A percentile compares a stretch with the other conserved stretches of the same genome.
Conservation (phyloP, 2,797 vertebrate genomes). For the Crax fasciolata region DNA sequence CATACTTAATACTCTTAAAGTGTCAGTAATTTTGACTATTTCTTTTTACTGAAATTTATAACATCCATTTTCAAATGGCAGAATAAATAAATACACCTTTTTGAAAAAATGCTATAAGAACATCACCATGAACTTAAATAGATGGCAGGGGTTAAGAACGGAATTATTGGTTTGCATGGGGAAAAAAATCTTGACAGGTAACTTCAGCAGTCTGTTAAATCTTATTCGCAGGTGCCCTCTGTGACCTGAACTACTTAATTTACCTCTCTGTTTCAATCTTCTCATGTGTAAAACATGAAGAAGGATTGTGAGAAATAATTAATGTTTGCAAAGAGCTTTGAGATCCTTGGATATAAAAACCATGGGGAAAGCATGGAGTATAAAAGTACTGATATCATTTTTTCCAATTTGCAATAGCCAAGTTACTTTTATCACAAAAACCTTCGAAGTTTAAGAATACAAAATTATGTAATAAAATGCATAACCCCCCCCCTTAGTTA, state of each 20-base stretch:
- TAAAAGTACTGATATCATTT: neutral
- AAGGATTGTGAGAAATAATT: constrained; percentile 62
- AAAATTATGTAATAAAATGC: neutral
- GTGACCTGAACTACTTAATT: constrained; percentile 75
- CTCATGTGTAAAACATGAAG: constrained; percentile 60
- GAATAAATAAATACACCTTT: constrained; percentile 12
- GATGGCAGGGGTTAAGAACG: constrained; percentile 2
- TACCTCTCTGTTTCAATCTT: constrained; percentile 44
- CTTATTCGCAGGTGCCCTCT: constrained; percentile 62
- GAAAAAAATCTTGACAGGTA: constrained; percentile 19
- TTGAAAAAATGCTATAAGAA: neutral
- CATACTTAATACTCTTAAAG: neutral
- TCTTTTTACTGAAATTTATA: neutral
- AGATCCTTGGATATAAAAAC: constrained; percentile 53
- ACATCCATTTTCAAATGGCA: neutral
- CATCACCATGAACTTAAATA: neutral
- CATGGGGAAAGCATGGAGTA: constrained; percentile 3
- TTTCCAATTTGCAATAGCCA: neutral
- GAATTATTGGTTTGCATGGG: neutral
- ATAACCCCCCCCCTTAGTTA: neutral
- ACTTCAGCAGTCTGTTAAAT: constrained; percentile 47
- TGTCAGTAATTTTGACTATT: neutral
- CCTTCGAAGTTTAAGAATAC: constrained; percentile 41
- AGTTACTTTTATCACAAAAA: constrained; percentile 29
- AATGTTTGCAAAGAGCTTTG: constrained; percentile 61